These are phyloP conservation scores for Drosophila peninsularis DNA, from an alignment of 2,888 invertebrate species.

Conservation along the genomic window DNA sequence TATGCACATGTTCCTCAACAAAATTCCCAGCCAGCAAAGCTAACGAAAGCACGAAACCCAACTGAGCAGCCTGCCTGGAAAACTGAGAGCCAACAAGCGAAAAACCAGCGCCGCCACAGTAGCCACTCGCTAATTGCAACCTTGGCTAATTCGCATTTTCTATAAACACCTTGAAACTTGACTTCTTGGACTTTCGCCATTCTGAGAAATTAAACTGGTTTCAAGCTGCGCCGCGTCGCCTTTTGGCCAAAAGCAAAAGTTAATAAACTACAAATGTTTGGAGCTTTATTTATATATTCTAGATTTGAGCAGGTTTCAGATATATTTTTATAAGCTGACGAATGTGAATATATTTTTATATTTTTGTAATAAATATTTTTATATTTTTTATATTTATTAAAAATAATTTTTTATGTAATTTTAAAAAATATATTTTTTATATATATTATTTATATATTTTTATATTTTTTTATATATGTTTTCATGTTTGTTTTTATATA, in stretches of 20 bases:
- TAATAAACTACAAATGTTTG: neutral
- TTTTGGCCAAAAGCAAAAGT: neutral
- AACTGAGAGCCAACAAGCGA: neutral
- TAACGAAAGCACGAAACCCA: neutral
- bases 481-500: too few relatives aligned
- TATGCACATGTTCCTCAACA: constrained; percentile 53
- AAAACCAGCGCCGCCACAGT: constrained; percentile 6
- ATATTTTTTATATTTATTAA: too few relatives aligned
- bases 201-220: constrained; percentile 7
- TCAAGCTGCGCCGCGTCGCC: neutral
- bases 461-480: neutral
- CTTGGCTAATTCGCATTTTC: neutral
- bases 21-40: neutral
- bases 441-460: neutral
- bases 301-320: neutral
- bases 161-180: neutral
- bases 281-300: neutral
- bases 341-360: too few relatives aligned
- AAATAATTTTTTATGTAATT: too few relatives aligned
- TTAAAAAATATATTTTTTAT: neutral
- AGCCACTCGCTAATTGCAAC: neutral
- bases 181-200: constrained; percentile 6
- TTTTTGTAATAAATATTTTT: too few relatives aligned
- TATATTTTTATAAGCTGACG: too few relatives aligned
- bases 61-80: constrained; percentile 7